Percentiles rank a stretch among this genome's conserved stretches.
These are phyloP conservation scores for Halictus quadricinctus DNA, from an alignment of 2,888 invertebrate genomes.

Conservation along the genomic window DNA sequence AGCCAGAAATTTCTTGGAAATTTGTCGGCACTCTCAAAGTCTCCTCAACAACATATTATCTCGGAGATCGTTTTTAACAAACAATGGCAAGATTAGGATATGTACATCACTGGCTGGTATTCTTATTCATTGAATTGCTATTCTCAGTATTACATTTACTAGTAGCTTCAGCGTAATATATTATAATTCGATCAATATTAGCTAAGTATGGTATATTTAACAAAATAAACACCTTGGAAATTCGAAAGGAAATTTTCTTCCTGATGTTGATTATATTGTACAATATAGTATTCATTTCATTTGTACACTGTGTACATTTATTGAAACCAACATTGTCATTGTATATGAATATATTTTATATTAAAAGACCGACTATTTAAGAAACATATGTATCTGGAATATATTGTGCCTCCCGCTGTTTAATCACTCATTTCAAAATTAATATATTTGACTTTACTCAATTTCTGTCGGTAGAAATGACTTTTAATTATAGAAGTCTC, in stretches of 20 bases:
- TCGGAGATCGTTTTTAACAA: neutral
- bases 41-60: neutral
- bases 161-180: neutral
- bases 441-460: too few relatives aligned
- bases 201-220: neutral
- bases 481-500: neutral
- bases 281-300: neutral
- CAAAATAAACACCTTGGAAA: neutral
- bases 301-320: neutral
- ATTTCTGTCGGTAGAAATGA: neutral
- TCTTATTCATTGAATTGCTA: neutral
- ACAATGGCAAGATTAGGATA: neutral
- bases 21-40: neutral
- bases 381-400: too few relatives aligned
- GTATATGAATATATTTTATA: neutral
- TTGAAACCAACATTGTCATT: neutral
- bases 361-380: neutral
- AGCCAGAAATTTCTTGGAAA: neutral
- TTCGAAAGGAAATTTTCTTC: neutral
- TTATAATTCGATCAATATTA: neutral
- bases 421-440: too few relatives aligned
- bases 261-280: neutral
- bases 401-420: too few relatives aligned
- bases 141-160: neutral
- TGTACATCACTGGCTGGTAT: neutral